These are phyloP conservation scores for Podarcis muralis DNA, from an alignment of 2,113 vertebrate genomes.

Conservation along the genomic window DNA sequence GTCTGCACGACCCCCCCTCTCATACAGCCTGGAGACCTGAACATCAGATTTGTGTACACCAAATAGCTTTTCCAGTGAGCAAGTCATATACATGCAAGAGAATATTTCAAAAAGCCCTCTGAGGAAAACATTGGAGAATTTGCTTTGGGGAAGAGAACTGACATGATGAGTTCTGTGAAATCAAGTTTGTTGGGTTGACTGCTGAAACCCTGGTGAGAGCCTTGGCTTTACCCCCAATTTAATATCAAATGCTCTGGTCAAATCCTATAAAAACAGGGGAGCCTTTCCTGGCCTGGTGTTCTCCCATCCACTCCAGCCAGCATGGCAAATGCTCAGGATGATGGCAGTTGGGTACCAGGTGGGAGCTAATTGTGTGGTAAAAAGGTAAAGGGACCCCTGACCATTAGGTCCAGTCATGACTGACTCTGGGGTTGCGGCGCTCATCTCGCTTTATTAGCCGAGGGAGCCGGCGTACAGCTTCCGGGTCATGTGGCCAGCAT, in stretches of 20 bases:
- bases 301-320: neutral
- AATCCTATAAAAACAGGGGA: neutral
- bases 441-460: too few relatives aligned
- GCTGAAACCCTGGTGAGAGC: neutral
- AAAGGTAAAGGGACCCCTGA: too few relatives aligned
- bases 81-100: neutral
- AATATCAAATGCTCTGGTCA: neutral
- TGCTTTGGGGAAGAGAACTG: neutral
- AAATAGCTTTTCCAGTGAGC: neutral
- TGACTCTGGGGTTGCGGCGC: too few relatives aligned
- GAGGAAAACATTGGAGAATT: neutral
- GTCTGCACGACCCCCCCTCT: too few relatives aligned
- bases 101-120: neutral
- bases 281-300: neutral
- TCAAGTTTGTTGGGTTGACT: neutral
- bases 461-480: too few relatives aligned
- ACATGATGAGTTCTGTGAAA: neutral
- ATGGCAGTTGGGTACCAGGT: neutral
- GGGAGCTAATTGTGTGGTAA: neutral
- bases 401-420: too few relatives aligned
- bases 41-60: neutral
- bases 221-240: neutral
- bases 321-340: neutral
- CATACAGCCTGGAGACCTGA: neutral
- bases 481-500: too few relatives aligned